Evolutionary conservation across 2,113 vertebrate species (phyloP).

Genomic region (Tragelaphus scriptus): DNA sequence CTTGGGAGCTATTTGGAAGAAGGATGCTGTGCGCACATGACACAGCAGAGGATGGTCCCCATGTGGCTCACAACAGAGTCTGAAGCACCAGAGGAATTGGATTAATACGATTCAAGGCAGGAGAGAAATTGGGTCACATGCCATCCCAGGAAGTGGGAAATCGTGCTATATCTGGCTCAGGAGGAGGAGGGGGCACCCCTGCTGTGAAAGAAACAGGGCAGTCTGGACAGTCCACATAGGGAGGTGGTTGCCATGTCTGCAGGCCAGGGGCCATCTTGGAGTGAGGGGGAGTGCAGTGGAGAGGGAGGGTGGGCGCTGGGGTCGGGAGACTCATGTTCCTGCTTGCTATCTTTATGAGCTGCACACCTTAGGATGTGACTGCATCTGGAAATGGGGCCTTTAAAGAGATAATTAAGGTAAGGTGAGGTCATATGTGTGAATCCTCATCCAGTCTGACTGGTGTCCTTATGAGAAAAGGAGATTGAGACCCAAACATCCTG

Average conservation of each 20-base stretch:
- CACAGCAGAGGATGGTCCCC: slow-evolving; percentile 30
- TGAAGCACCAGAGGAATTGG: slow-evolving; percentile 1
- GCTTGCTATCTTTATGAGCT: neutral
- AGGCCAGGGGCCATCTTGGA: neutral
- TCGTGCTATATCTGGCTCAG: neutral
- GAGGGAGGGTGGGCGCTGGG: neutral
- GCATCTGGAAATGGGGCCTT: neutral
- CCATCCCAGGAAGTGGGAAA: neutral
- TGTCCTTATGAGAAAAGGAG: neutral
- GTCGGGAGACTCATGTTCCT: neutral
- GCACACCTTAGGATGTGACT: neutral
- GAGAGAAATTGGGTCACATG: slow-evolving; percentile 40
- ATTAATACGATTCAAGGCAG: slow-evolving; percentile 36
- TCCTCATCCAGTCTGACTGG: neutral
- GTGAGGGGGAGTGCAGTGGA: neutral
- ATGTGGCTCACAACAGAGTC: neutral
- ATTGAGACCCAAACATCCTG: neutral
- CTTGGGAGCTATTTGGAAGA: slow-evolving; percentile 39
- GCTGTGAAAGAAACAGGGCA: neutral
- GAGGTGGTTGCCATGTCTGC: neutral
- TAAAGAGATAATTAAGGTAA: neutral
- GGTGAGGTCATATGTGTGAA: neutral
- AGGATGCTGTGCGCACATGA: neutral
- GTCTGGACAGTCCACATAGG: neutral
- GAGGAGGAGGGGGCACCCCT: neutral